Conservation (phyloP, 2,113 vertebrate genomes). For the Motacilla alba region DNA sequence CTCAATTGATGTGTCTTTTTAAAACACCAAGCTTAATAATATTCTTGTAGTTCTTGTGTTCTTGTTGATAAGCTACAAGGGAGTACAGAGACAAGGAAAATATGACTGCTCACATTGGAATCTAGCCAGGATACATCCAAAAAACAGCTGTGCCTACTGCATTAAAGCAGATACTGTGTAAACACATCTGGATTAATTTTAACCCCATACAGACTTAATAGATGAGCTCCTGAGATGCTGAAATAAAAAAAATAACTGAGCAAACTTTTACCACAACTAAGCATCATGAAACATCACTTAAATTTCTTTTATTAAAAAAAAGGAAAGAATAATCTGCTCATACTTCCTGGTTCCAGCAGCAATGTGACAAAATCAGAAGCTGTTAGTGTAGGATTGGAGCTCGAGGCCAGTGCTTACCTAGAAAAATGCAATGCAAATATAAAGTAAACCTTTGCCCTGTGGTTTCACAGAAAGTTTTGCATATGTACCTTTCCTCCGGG, state of each 20-base stretch:
- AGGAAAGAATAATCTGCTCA: background rate
- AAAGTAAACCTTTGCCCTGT: background rate
- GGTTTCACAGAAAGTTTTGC: background rate
- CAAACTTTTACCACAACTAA: background rate
- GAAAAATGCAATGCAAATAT: background rate
- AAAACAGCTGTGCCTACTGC: conserved; percentile 44
- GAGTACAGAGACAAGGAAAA: background rate
- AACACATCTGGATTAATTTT: conserved; percentile 47
- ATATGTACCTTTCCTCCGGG: background rate
- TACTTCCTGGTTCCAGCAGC: background rate
- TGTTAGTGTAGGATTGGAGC: background rate
- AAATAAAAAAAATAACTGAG: background rate
- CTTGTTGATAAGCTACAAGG: background rate
- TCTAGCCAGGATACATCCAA: background rate
- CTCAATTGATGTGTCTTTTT: background rate
- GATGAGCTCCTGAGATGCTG: background rate
- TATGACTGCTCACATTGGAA: background rate
- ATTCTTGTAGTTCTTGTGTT: background rate
- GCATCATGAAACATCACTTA: background rate
- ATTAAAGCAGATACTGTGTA: background rate
- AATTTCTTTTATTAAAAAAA: background rate
- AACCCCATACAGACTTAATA: conserved; percentile 10
- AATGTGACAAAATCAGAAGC: background rate
- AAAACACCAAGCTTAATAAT: background rate
- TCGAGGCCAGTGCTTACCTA: background rate